Percentiles rank a stretch among this genome's conserved stretches.
These are phyloP conservation scores for Tipula unca DNA, from an alignment of 2,888 invertebrate species.

Conservation along the genomic window DNA sequence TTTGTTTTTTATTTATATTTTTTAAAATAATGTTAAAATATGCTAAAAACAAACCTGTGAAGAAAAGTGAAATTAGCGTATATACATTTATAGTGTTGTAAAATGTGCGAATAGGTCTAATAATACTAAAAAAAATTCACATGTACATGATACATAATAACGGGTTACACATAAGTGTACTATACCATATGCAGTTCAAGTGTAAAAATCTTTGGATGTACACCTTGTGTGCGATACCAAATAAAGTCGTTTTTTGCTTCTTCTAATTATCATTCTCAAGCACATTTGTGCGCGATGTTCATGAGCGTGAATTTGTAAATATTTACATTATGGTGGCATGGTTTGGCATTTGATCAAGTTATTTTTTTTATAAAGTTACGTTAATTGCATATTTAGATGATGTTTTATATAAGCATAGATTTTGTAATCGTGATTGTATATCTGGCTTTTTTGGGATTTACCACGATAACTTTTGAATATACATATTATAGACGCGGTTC, in stretches of 20 bases:
- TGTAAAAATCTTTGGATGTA: background rate
- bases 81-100: background rate
- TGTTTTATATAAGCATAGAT: background rate
- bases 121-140: background rate
- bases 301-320: background rate
- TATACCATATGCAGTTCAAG: background rate
- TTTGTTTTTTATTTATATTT: background rate
- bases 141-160: background rate
- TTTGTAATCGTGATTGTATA: background rate
- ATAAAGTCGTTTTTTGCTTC: background rate
- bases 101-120: background rate
- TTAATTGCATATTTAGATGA: background rate
- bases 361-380: background rate
- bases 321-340: background rate
- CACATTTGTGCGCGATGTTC: background rate
- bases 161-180: background rate
- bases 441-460: background rate
- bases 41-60: background rate
- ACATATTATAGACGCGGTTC: background rate
- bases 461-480: background rate
- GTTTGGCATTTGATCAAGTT: background rate
- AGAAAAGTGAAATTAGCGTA: background rate
- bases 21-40: too few relatives aligned
- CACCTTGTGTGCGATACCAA: background rate
- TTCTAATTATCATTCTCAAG: background rate